Evolutionary conservation across 1,140 invertebrate genomes (phyloP), one percentile per base, ranked within the genome.

Genomic region (Leptinotarsa texana): DNA sequence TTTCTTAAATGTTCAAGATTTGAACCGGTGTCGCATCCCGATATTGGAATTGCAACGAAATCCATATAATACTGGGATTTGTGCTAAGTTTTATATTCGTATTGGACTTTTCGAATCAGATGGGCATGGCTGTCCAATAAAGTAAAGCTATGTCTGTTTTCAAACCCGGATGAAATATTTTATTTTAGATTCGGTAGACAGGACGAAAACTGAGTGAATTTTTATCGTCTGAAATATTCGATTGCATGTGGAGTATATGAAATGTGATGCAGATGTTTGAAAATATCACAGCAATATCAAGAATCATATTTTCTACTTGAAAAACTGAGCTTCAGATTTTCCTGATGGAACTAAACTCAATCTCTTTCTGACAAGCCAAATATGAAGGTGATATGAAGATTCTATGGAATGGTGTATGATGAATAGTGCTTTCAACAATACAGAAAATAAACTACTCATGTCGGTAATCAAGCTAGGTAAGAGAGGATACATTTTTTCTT

Each of bases 101-200:
- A 70, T 74, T 74, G 49, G 57, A 73, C 71, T 71, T 69, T 22
- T 22, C 51, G 70, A 75, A 78, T 75, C 74, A 70, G 71, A 78
- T 68, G 68, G 67, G 47, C 33, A 11, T 42, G 63, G 69, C 73
- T 71, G 71, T 73, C 74, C 77, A 75, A 78, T 78, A 78, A 78
- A 78, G 75, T 78, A 71, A 75, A 69, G 63, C 72, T 72, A 69
- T 66, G 72, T 70, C 69, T 77, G 70, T 71, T 63, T 75, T 63
- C 66, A 63, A 63, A 75, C 27, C 68, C 17, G 13, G 3, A 5
- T 3, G 51, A n/a, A n/a, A 3, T 57, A 57, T 57, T 57, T 57
- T 57, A 57, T 57, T 18, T 4, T 5, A 18, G 51, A 57, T 6
- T 15, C 17, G 0, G 1, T 2, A 17, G 17, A 57, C 51, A 57